Evolutionary conservation across 2,113 vertebrate species (phyloP), one percentile per base, ranked within the genome.

Genomic region (Ancistrus triradiatus): DNA sequence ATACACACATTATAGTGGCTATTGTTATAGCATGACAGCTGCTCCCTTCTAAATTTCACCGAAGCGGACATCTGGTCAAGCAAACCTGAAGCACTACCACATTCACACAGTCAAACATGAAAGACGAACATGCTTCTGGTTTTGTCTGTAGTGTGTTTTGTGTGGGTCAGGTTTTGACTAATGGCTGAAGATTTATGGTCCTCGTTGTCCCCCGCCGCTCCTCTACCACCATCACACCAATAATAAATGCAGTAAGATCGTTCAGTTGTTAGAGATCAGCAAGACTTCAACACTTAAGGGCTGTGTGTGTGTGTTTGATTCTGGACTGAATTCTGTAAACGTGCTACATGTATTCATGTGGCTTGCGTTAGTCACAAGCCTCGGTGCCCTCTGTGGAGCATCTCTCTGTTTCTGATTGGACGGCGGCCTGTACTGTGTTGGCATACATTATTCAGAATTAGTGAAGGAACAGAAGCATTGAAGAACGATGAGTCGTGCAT

Each of bases 21-120:
- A 57, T 55, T 64, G 25, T 55, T 55, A 40, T 19, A 27, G 10
- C 35, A 40, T 24, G 51, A 63, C 62, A 65, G 50, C 50, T 65
- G 50, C 46, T 56, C 27, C 40, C 51, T 47, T 40, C 21, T 46
- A 63, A 63, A 63, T 47, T 18, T 55, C 40, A 28, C 15, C 25
- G 33, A 24, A 56, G 7, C 3, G 38, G 51, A 52, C 51, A 65
- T 65, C 62, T 65, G 62, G 31, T 65, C 25, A 21, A 17, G 24
- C 38, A 55, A 27, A 46, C 11, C 40, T 21, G 28, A 28, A 53
- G 37, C 43, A 53, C 9, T 14, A 28, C 15, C 50, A 31, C 50
- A 52, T n/a, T 31, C 28, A 38, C 28, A 21, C 51, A 37, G 4
- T 13, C 51, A 31, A 61, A 7, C 14, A 71, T 60, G 33, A 56